phyloP scores from a whole-genome alignment of 1,140 invertebrate species.

The Diprion similis region DNA sequence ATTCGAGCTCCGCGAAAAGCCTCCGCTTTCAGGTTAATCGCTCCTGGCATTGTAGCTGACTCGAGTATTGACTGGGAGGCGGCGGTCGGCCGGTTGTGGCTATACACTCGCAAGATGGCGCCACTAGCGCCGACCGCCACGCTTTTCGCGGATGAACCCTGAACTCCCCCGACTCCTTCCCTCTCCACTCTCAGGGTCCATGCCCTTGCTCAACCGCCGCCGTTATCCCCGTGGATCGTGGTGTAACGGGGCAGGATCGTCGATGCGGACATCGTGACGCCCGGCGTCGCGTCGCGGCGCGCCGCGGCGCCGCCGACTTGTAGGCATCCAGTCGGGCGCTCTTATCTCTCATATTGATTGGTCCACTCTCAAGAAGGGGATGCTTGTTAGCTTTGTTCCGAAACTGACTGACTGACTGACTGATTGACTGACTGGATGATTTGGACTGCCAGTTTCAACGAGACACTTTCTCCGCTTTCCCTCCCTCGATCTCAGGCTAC shows the following conservation, averaged over 20 bases:
- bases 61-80: no score
- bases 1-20: no score
- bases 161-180: neutral
- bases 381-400: neutral
- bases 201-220: neutral
- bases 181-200: neutral
- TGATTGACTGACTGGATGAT: neutral
- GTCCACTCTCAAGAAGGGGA: slow-evolving; percentile 9
- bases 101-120: no score
- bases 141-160: no score
- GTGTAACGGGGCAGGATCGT: neutral
- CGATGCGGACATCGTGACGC: slow-evolving; percentile 6
- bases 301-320: neutral
- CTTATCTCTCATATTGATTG: slow-evolving; percentile 14
- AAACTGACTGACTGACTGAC: neutral
- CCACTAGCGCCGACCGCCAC: no score
- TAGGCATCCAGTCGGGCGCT: slow-evolving; percentile 11
- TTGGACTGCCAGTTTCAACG: neutral
- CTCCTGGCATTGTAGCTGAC: no score
- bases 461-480: neutral
- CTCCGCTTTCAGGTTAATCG: no score
- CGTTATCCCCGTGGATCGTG: neutral
- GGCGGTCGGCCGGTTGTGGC: no score
- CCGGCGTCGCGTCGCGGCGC: slow-evolving; percentile 10
- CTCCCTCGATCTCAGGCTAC: no score